Evolutionary conservation across 2,797 vertebrate species (phyloP).

Genomic region (Botia almorhae): DNA sequence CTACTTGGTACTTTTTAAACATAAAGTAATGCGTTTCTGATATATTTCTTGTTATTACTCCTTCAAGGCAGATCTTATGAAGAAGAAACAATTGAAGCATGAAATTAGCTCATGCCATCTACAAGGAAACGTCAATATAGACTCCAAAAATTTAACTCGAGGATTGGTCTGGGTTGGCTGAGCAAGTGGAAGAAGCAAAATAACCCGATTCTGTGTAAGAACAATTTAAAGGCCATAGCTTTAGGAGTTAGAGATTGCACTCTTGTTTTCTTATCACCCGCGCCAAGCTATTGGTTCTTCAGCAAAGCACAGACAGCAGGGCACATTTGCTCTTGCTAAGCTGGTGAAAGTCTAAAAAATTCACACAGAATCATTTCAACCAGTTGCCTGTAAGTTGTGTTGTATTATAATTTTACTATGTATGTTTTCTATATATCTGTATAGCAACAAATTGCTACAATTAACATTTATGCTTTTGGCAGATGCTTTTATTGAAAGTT

Average conservation of each 20-base stretch:
- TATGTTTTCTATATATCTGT: too few relatives aligned
- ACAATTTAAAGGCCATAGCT: constrained; percentile 28
- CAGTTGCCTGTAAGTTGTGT: not conserved
- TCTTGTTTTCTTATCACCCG: constrained; percentile 52
- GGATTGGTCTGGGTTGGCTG: constrained; percentile 49
- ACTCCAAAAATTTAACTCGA: constrained; percentile 58
- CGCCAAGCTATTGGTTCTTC: constrained; percentile 43
- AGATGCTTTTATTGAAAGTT: too few relatives aligned
- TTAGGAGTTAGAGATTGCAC: constrained; percentile 42
- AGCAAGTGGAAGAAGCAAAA: constrained; percentile 54
- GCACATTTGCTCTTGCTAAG: constrained; percentile 4
- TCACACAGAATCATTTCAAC: not conserved
- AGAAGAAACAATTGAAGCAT: constrained; percentile 65
- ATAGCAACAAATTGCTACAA: too few relatives aligned
- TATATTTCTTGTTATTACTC: constrained; percentile 52
- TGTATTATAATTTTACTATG: too few relatives aligned
- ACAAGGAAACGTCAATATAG: constrained; percentile 67
- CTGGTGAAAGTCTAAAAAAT: constrained; percentile 25
- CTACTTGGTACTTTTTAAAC: constrained; percentile 28
- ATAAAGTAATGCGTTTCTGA: constrained; percentile 40
- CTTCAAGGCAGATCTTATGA: constrained; percentile 40
- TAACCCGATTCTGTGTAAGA: constrained; percentile 52
- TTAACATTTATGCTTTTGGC: too few relatives aligned
- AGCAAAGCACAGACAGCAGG: constrained; percentile 13
- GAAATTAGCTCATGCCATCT: constrained; percentile 70